Base-by-base conservation (phyloP, 2,113 vertebrate species). In the Saguinus midas region DNA sequence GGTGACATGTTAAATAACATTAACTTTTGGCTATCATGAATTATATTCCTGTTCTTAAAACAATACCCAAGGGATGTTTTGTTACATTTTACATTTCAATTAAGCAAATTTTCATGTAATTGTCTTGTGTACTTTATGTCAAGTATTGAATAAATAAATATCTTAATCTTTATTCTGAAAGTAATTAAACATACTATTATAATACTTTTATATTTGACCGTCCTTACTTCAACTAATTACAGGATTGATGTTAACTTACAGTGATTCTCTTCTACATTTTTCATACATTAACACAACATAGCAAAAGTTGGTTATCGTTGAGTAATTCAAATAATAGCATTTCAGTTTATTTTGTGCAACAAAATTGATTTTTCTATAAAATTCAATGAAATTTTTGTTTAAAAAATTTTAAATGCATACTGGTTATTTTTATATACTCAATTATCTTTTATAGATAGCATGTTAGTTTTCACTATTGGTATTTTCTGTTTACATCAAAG, bases 61-160 rank as follows among this genome's bases (percentile, higher is more conserved):
- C 92, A 97, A 96, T 96, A 98, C 94, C 83, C 97, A 85, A 97
- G 93, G 97, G 95, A 97, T 97, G 91, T 86, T 98, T 98, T 95
- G 88, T 98, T 97, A 90, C 79, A 2, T 94, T 16, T 96, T 97
- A 96, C 0, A 16, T 97, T 98, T 98, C 98, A 98, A 98, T 98
- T 98, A 98, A 96, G 85, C 57, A 94, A 95, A 98, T 98, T 98
- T 98, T 92, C 84, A 72, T 95, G 95, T 96, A 90, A 96, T 97
- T 98, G 78, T 97, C 98, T 95, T 97, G 81, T 96, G 48, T 97
- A 96, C 96, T 98, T 98, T 96, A 94, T 96, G 87, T 95, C 79
- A 98, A 97, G 48, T 48, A 16, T 94, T 45, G 37, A 98, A 97
- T 94, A 98, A 98, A 94, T 90, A 98, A 97, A 84, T 93, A 92